Evolutionary conservation across 2,797 vertebrate genomes (phyloP), one percentile per base, ranked within the genome.

Genomic region (Pseudocheirus occidentalis): DNA sequence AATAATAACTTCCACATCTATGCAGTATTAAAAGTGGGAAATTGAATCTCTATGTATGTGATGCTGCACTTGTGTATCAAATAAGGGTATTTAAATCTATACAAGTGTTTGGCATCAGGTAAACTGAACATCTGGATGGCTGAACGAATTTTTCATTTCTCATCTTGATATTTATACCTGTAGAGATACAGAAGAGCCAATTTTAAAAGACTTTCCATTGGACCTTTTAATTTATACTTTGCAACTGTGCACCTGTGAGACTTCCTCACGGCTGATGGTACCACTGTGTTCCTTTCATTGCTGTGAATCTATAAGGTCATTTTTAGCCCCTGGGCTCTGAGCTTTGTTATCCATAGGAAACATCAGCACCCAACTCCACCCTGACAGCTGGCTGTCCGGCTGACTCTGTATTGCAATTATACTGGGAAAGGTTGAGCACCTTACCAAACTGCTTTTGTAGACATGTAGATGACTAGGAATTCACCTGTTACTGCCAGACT

Each of bases 391-490:
- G 5, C 24, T 52, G 40, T 87, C 21, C n/a, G 31, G 46, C 13
- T 89, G 29, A 16, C 29, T 92, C 56, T 93, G 50, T 13, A 50
- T 87, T 5, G 27, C 40, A 12, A 0, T 55, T 90, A 53, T 7
- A 21, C 11, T 50, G 6, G 24, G n/a, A 29, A 90, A 53, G 90
- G 29, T 40, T 92, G 27, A 34, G 90, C 24, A 56, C 55, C 81
- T 95, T 95, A 58, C 52, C 62, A 81, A 94, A 59, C 4, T 54
- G 4, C 52, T 46, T 91, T 66, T 95, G 90, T 55, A 92, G 89
- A 94, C 21, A 12, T 87, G 21, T 11, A 46, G 40, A 24, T 40
- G 18, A 46, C 2, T 81, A 21, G 7, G n/a, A 81, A 40, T 81
- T 46, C n/a, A 81, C 66, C n/a, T 24, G 66, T 73, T n/a, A 40